Percentiles rank a stretch among this genome's conserved stretches.
These are phyloP conservation scores for Halcyon senegalensis DNA, from an alignment of 2,113 vertebrate species.

Conservation along the genomic window DNA sequence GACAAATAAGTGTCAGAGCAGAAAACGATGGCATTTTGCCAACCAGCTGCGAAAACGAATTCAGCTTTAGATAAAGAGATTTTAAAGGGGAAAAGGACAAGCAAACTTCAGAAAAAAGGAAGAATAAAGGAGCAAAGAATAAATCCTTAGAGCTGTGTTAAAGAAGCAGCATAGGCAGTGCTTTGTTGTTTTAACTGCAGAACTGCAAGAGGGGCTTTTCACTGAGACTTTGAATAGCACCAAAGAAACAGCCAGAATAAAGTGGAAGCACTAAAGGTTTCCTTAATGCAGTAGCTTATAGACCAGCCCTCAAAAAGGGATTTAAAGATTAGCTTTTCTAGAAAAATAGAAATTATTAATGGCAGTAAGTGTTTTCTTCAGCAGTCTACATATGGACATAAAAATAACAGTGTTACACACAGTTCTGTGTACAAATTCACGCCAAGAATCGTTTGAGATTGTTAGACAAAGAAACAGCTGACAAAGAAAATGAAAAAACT, in stretches of 20 bases:
- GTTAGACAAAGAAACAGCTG: not conserved
- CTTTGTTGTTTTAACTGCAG: conserved; percentile 66
- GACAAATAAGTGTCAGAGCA: conserved; percentile 56
- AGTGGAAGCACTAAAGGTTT: conserved; percentile 34
- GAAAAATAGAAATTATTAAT: conserved; percentile 29
- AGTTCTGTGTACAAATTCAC: not conserved
- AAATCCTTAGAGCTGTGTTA: conserved; percentile 59
- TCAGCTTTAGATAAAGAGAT: conserved; percentile 72
- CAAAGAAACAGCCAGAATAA: conserved; percentile 50
- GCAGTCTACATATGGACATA: not conserved
- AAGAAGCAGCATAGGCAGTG: conserved; percentile 49
- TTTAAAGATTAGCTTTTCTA: conserved; percentile 42
- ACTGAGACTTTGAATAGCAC: conserved; percentile 50
- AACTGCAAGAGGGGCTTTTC: conserved; percentile 52
- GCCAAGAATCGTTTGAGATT: not conserved
- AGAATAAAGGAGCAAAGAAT: conserved; percentile 57
- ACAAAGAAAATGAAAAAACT: not conserved
- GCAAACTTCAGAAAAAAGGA: conserved; percentile 60
- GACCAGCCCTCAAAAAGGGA: not conserved
- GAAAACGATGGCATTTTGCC: conserved; percentile 55
- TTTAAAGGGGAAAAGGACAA: conserved; percentile 66
- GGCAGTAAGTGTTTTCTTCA: not conserved
- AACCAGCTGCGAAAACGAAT: conserved; percentile 67
- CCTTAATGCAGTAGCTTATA: conserved; percentile 47
- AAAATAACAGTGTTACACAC: not conserved